Conservation (phyloP, 2,797 vertebrate genomes). For the Tapera naevia region DNA sequence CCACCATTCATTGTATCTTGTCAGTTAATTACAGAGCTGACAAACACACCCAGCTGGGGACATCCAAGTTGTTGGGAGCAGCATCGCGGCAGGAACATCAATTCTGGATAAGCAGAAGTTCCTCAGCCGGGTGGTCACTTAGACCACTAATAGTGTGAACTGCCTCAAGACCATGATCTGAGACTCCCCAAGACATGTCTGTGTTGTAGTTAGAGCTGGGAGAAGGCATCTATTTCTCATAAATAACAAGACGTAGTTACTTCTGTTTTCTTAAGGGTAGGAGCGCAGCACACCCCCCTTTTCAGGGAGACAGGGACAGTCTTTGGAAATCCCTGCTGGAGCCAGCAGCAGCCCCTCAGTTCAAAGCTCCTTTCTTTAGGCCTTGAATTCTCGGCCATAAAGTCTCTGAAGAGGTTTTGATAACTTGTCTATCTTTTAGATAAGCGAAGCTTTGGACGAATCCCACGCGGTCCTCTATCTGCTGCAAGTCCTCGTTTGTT, state of each 20-base stretch:
- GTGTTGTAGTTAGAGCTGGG: not conserved
- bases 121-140: not conserved
- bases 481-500: conserved; percentile 59
- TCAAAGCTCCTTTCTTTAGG: conserved; percentile 61
- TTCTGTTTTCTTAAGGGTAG: not conserved
- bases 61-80: not conserved
- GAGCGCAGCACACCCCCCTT: not conserved
- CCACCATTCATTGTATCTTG: conserved; percentile 1
- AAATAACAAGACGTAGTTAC: not conserved
- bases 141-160: not conserved
- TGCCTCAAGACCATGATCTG: not conserved
- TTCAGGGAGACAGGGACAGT: not conserved
- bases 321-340: conserved; percentile 55
- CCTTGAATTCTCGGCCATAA: conserved; percentile 49
- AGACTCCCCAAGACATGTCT: not conserved
- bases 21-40: conserved; percentile 8
- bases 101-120: not conserved
- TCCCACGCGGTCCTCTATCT: conserved; percentile 54
- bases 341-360: conserved; percentile 40
- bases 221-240: not conserved
- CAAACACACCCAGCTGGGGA: conserved; percentile 10
- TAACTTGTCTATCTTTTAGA: conserved; percentile 64
- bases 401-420: conserved; percentile 63
- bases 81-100: not conserved
- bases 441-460: conserved; percentile 64